Evolutionary conservation across 2,113 vertebrate genomes (phyloP).

Genomic region (Thryonomys swinderianus): DNA sequence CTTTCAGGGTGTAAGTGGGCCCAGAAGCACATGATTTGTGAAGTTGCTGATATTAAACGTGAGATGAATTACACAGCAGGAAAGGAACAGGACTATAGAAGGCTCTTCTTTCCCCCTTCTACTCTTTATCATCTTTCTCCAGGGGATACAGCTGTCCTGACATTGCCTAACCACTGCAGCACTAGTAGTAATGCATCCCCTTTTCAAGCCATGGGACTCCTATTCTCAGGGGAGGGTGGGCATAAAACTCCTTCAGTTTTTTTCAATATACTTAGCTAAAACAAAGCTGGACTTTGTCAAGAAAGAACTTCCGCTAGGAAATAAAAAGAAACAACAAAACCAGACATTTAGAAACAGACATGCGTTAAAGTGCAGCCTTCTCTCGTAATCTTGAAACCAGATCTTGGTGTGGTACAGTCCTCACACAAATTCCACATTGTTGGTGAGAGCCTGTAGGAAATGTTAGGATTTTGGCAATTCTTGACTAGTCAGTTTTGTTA

Average conservation of each 20-base stretch:
- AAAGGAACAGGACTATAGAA: background rate
- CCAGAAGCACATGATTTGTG: background rate
- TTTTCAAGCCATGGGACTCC: background rate
- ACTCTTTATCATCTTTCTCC: background rate
- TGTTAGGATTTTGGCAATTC: slow-evolving; percentile 79
- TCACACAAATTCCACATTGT: slow-evolving; percentile 75
- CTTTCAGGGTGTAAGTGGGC: background rate
- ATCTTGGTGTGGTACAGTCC: slow-evolving; percentile 40
- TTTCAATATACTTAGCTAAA: slow-evolving; percentile 27
- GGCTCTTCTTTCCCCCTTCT: background rate
- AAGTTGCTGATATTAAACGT: background rate
- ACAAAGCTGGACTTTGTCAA: slow-evolving; percentile 36
- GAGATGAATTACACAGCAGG: background rate
- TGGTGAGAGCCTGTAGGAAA: slow-evolving; percentile 66
- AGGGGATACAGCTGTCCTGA: background rate
- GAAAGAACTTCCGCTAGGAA: slow-evolving; percentile 41
- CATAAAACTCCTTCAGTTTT: background rate
- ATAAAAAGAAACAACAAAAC: slow-evolving; percentile 40
- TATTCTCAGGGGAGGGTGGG: background rate
- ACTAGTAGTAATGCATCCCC: background rate
- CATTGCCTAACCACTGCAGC: background rate
- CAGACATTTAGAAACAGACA: background rate
- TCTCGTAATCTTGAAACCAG: slow-evolving; percentile 34
- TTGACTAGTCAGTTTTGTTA: slow-evolving; percentile 78
- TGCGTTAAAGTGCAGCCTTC: slow-evolving; percentile 8